phyloP scores from a whole-genome alignment of 2,113 vertebrate genomes.

The Perccottus glenii region DNA sequence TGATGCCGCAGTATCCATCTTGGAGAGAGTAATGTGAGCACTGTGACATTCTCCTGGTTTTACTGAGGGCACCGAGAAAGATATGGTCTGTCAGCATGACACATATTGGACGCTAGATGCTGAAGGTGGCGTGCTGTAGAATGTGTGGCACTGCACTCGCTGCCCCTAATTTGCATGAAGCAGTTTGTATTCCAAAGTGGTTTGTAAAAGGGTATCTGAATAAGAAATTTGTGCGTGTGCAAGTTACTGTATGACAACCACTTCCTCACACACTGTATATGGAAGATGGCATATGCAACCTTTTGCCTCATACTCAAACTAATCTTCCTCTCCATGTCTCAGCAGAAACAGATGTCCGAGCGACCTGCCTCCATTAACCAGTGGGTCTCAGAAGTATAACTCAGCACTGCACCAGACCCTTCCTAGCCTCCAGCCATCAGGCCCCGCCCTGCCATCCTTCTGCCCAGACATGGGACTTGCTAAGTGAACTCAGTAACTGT shows the following conservation, averaged over 20 bases:
- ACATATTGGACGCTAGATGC: constrained; percentile 61
- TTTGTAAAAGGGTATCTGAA: constrained; percentile 44
- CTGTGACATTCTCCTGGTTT: constrained; percentile 70
- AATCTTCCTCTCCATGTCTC: constrained; percentile 29
- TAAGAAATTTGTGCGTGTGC: constrained; percentile 21
- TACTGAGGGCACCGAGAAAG: constrained; percentile 60
- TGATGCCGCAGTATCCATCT: constrained; percentile 57
- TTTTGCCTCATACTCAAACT: constrained; percentile 18
- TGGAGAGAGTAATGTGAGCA: constrained; percentile 60
- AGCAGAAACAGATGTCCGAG: constrained; percentile 67
- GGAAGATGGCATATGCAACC: constrained; percentile 23
- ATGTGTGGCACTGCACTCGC: constrained; percentile 56
- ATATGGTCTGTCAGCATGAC: constrained; percentile 67
- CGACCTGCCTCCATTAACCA: constrained; percentile 65
- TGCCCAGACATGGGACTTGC: constrained; percentile 43
- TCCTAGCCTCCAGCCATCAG: constrained; percentile 44
- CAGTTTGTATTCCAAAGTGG: constrained; percentile 62
- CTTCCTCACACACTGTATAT: constrained; percentile 17
- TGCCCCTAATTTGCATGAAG: constrained; percentile 61
- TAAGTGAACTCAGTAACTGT: constrained; percentile 41
- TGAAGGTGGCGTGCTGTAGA: constrained; percentile 49
- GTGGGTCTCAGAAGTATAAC: constrained; percentile 55
- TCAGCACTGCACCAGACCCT: constrained; percentile 48
- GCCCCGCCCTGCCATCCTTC: constrained; percentile 53
- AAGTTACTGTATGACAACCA: constrained; percentile 32